Evolutionary conservation across 2,113 vertebrate species (phyloP).

Genomic region (Chloropsis hardwickii): DNA sequence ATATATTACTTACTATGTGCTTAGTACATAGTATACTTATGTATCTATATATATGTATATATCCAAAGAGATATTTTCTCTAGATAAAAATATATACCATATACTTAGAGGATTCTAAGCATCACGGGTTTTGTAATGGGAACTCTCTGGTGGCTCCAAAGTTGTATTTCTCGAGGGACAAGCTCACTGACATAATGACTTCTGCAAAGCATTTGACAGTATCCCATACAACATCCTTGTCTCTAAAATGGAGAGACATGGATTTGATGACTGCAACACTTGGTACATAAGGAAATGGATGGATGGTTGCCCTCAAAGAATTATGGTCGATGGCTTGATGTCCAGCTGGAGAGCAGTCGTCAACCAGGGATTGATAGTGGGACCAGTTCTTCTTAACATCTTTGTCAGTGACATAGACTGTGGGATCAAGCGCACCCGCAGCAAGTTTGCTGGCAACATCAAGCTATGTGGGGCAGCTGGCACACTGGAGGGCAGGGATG

Average conservation of each 20-base stretch:
- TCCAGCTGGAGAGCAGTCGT: fast-evolving
- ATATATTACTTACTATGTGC: not conserved
- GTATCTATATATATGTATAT: no score
- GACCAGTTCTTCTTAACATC: not conserved
- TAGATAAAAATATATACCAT: not conserved
- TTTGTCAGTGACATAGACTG: not conserved
- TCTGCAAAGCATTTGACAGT: not conserved
- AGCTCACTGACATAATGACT: not conserved
- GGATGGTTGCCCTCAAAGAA: not conserved
- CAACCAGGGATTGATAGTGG: not conserved
- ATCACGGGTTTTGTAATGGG: not conserved
- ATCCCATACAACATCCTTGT: not conserved
- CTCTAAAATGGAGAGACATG: not conserved
- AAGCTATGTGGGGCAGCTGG: not conserved
- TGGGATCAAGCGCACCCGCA: not conserved
- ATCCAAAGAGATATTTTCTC: not conserved
- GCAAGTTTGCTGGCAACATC: not conserved
- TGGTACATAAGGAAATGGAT: not conserved
- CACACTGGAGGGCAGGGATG: not conserved
- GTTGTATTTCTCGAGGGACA: not conserved
- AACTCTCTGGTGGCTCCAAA: not conserved
- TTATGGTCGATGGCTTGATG: not conserved
- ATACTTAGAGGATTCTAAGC: not conserved
- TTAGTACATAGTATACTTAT: not conserved
- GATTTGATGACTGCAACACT: not conserved